Evolutionary conservation across 1,140 invertebrate species (phyloP).

Genomic region (Dendrolimus punctatus): DNA sequence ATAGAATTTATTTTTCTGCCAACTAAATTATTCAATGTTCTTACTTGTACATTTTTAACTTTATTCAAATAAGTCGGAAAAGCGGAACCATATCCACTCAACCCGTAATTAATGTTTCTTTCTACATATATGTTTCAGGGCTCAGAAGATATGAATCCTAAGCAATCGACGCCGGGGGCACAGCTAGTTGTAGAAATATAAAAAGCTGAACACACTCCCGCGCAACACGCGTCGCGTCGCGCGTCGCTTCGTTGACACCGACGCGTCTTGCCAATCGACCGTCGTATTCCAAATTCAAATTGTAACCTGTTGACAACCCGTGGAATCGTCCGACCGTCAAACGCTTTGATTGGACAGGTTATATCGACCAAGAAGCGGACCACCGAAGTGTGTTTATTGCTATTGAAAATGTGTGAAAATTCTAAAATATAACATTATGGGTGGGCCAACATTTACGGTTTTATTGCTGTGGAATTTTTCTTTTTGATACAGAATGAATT

Average conservation of each 20-base stretch:
- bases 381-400: slow-evolving; percentile 9
- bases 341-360: slow-evolving; percentile 16
- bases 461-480: too few species aligned
- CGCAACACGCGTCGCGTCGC: slow-evolving; percentile 2
- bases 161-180: too few species aligned
- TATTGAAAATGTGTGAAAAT: neutral
- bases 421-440: slow-evolving; percentile 5
- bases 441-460: neutral
- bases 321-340: slow-evolving; percentile 8
- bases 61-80: too few species aligned
- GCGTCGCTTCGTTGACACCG: slow-evolving; percentile 42
- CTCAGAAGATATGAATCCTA: too few species aligned
- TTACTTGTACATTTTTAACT: too few species aligned
- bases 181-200: slow-evolving; percentile 3
- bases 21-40: too few species aligned
- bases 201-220: slow-evolving; percentile 11
- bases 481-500: too few species aligned
- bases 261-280: slow-evolving; percentile 18
- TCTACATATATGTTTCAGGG: too few species aligned
- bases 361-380: slow-evolving; percentile 12
- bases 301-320: slow-evolving; percentile 9
- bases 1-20: too few species aligned
- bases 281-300: slow-evolving; percentile 16
- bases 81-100: too few species aligned
- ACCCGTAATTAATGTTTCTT: too few species aligned